A percentile compares a stretch with the other conserved stretches of the same genome.
Evolutionary conservation across 2,113 vertebrate species (phyloP).

Genomic region (Oxyruncus cristatus): DNA sequence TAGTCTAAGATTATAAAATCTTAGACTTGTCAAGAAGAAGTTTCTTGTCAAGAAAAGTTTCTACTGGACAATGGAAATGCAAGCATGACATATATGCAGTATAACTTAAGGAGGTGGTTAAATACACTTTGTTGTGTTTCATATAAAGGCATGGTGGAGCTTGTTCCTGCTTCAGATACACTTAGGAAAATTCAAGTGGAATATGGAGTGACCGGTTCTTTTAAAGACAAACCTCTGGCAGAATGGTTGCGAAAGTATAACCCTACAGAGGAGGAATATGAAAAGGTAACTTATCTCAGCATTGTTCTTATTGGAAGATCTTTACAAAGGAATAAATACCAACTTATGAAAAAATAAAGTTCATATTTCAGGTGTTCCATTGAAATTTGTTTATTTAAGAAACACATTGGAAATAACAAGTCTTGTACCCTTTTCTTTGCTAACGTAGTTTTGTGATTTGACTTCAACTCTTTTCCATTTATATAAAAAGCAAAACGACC

Average conservation of each 20-base stretch:
- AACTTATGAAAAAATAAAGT: background rate
- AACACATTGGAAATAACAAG: background rate
- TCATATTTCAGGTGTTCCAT: background rate
- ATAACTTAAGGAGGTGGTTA: background rate
- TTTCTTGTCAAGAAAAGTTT: background rate
- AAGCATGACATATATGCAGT: background rate
- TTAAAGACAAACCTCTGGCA: slow-evolving; percentile 97
- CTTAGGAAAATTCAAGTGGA: slow-evolving; percentile 98
- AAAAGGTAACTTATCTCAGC: slow-evolving; percentile 82
- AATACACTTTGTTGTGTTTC: background rate
- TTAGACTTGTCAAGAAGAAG: no score
- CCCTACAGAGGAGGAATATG: slow-evolving; percentile 96
- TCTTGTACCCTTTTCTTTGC: background rate
- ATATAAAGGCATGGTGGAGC: slow-evolving; percentile 91
- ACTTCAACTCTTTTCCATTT: background rate
- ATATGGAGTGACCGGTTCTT: slow-evolving; percentile 95
- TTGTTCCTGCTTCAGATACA: slow-evolving; percentile 96
- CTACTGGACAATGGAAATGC: background rate
- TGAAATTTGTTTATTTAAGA: background rate
- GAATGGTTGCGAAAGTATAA: slow-evolving; percentile 98
- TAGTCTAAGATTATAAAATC: background rate
- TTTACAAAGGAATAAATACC: background rate
- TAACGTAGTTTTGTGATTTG: background rate
- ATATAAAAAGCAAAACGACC: background rate
- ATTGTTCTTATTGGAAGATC: background rate